phyloP scores from a whole-genome alignment of 2,797 vertebrate species.

The Erethizon dorsatum region DNA sequence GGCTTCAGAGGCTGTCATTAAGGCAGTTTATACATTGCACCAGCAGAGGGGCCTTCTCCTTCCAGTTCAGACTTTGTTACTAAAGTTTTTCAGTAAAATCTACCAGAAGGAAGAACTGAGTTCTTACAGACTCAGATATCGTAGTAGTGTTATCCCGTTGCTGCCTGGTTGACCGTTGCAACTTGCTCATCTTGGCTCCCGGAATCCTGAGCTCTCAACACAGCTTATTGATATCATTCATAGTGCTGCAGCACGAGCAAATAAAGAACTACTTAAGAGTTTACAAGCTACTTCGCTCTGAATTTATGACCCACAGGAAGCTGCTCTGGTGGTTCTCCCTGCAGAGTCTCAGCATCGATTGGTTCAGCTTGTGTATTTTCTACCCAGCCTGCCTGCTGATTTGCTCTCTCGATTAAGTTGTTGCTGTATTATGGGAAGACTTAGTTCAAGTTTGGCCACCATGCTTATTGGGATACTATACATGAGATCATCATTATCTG shows the following conservation, averaged over 20 bases:
- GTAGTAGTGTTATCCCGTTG: constrained; percentile 96
- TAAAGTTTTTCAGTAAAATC: constrained; percentile 97
- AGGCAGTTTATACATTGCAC: constrained; percentile 96
- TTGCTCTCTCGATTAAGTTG: constrained; percentile 95
- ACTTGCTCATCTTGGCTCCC: constrained; percentile 95
- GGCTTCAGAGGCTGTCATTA: constrained; percentile 96
- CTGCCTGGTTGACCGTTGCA: constrained; percentile 96
- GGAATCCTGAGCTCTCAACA: constrained; percentile 95
- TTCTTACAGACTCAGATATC: constrained; percentile 93
- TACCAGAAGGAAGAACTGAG: constrained; percentile 96
- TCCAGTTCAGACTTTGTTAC: constrained; percentile 94
- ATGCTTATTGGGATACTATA: constrained; percentile 96
- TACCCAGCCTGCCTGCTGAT: constrained; percentile 93
- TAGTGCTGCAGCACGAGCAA: constrained; percentile 95
- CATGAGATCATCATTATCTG: constrained; percentile 96
- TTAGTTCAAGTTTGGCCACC: constrained; percentile 93
- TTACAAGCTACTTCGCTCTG: constrained; percentile 94
- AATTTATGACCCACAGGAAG: constrained; percentile 97
- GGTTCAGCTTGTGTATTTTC: constrained; percentile 97
- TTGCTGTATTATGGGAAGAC: constrained; percentile 95
- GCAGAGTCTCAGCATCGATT: constrained; percentile 94
- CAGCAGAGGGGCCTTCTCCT: constrained; percentile 95
- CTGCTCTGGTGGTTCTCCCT: constrained; percentile 95
- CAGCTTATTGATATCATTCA: constrained; percentile 96
- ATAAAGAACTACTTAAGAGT: constrained; percentile 96